A percentile compares a stretch with the other conserved stretches of the same genome.
Evolutionary conservation across 2,797 vertebrate species (phyloP).

Genomic region (Gymnothorax reevesii): DNA sequence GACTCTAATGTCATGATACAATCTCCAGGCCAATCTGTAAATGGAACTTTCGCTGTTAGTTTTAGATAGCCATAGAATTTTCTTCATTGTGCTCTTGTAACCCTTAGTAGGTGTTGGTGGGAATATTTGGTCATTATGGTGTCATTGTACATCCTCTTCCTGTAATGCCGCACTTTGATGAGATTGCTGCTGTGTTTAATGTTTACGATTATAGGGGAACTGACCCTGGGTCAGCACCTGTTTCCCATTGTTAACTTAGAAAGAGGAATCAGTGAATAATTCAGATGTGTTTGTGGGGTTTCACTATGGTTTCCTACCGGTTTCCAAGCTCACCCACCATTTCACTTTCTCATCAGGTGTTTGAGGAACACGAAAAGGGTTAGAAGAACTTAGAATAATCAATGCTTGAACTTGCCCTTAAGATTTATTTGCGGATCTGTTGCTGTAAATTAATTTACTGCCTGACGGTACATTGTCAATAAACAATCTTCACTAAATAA

Average conservation of each 20-base stretch:
- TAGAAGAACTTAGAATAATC: neutral
- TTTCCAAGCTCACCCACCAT: neutral
- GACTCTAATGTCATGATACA: neutral
- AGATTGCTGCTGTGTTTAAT: constrained; percentile 42
- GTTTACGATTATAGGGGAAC: constrained; percentile 56
- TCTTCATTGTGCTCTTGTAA: neutral
- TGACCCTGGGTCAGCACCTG: constrained; percentile 53
- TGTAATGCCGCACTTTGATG: constrained; percentile 39
- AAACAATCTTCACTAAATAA: neutral
- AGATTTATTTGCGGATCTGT: neutral
- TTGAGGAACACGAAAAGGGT: neutral
- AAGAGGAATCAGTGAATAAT: constrained; percentile 28
- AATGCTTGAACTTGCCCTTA: neutral
- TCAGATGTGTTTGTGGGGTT: neutral
- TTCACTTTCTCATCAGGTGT: constrained; percentile 12
- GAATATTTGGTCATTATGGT: neutral
- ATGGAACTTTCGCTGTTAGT: neutral
- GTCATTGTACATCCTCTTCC: constrained; percentile 23
- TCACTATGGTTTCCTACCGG: neutral
- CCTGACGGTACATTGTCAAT: neutral
- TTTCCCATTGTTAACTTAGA: constrained; percentile 47
- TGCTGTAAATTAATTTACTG: neutral
- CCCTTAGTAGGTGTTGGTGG: neutral
- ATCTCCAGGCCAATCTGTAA: neutral
- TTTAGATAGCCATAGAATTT: neutral